phyloP scores from a whole-genome alignment of 2,113 vertebrate genomes.

The Mionectes macconnelli region DNA sequence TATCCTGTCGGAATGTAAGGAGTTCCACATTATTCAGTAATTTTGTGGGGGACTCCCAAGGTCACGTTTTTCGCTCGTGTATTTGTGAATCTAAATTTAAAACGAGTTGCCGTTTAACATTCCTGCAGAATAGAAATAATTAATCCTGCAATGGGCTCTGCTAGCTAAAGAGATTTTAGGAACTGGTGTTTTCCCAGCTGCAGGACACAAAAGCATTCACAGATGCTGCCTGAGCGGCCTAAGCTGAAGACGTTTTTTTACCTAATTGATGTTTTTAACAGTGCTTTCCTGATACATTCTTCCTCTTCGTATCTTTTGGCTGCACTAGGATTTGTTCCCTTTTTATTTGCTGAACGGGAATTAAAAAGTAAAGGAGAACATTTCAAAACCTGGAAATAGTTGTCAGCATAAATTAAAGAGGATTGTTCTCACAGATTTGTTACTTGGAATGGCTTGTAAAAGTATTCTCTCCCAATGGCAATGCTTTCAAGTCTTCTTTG shows the following conservation, averaged over 20 bases:
- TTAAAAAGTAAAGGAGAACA: not conserved
- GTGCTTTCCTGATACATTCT: not conserved
- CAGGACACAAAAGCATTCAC: not conserved
- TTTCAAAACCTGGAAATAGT: slow-evolving; percentile 1
- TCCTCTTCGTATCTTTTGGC: not conserved
- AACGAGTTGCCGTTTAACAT: not conserved
- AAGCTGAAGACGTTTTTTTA: not conserved
- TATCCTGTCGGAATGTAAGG: not conserved
- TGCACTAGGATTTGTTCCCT: not conserved
- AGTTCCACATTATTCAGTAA: rapidly evolving
- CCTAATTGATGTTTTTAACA: slow-evolving; percentile 15
- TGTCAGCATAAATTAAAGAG: not conserved
- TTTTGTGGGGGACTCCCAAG: not conserved
- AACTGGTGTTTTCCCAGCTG: not conserved
- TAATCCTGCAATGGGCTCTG: not conserved
- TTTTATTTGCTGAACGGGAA: slow-evolving; percentile 6
- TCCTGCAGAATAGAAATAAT: not conserved
- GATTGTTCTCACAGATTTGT: not conserved
- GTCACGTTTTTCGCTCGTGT: not conserved
- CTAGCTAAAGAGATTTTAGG: not conserved
- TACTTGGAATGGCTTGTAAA: not conserved
- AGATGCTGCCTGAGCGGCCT: not conserved
- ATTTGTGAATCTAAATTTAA: not conserved
- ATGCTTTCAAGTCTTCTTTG: not conserved
- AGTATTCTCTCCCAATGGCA: not conserved